A percentile compares a stretch with the other conserved stretches of the same genome.
Conservation (phyloP, 2,113 vertebrate species). For the Nesogale talazaci region DNA sequence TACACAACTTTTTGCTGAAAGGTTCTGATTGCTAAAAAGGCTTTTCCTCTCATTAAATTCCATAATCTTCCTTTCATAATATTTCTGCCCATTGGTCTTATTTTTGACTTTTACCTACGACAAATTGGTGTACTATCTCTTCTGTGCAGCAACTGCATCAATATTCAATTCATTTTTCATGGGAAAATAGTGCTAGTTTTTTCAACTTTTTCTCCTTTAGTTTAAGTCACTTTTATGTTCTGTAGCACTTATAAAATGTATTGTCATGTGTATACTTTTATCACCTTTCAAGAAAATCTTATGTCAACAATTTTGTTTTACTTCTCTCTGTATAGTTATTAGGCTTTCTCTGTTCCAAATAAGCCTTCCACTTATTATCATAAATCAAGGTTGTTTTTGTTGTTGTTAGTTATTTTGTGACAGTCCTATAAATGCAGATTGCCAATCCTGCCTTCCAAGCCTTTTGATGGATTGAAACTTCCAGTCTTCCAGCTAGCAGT, state of each 20-base stretch:
- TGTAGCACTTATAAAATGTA: not conserved
- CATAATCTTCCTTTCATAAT: slow-evolving; percentile 4
- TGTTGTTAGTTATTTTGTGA: too few species aligned
- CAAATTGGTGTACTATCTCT: not conserved
- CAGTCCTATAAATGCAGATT: too few species aligned
- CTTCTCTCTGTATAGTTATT: not conserved
- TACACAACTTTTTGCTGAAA: not conserved
- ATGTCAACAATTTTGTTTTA: not conserved
- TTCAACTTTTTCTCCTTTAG: not conserved
- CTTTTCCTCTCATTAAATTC: slow-evolving; percentile 1
- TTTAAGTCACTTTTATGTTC: not conserved
- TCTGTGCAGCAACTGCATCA: not conserved
- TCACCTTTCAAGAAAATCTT: not conserved
- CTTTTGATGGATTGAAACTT: too few species aligned
- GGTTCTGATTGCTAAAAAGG: slow-evolving; percentile 10
- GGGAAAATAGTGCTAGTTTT: not conserved
- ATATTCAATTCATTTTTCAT: not conserved
- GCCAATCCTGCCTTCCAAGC: too few species aligned
- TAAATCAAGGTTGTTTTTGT: not conserved
- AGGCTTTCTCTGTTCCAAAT: not conserved
- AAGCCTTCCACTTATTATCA: not conserved
- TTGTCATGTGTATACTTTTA: not conserved
- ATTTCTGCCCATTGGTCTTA: not conserved
- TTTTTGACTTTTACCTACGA: not conserved
- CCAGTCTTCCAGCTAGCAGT: too few species aligned